A percentile compares a stretch with the other conserved stretches of the same genome.
These are phyloP conservation scores for Acanthurus tractus DNA, from an alignment of 2,797 vertebrate genomes.

Conservation along the genomic window DNA sequence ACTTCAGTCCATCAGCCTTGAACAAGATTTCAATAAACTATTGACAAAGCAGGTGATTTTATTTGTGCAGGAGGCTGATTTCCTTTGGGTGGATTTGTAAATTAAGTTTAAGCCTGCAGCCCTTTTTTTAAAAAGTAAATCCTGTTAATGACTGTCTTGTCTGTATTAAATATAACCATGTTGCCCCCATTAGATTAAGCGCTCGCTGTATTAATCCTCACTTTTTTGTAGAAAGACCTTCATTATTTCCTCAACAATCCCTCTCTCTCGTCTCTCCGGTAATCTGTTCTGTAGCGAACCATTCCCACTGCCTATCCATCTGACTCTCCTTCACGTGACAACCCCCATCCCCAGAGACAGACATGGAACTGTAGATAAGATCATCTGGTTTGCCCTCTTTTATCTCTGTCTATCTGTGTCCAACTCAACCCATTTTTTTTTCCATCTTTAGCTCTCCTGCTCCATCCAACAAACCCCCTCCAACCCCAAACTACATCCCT, in stretches of 20 bases:
- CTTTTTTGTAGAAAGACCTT: constrained; percentile 41
- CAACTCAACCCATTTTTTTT: constrained; percentile 51
- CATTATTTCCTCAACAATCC: constrained; percentile 48
- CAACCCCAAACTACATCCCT: constrained; percentile 50
- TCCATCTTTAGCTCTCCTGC: constrained; percentile 43
- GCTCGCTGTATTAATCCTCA: constrained; percentile 18
- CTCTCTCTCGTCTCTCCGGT: constrained; percentile 14
- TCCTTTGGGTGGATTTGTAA: constrained; percentile 59
- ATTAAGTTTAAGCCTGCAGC: constrained; percentile 40
- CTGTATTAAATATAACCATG: constrained; percentile 49
- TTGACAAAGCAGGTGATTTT: constrained; percentile 20
- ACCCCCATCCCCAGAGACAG: constrained; percentile 56
- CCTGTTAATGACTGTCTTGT: constrained; percentile 44
- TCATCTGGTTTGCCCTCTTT: constrained; percentile 49
- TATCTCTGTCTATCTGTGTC: constrained; percentile 61
- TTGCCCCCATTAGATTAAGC: constrained; percentile 30
- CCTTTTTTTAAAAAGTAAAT: constrained; percentile 44
- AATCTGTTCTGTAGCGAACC: constrained; percentile 53
- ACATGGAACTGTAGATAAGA: constrained; percentile 56
- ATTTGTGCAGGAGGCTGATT: constrained; percentile 47
- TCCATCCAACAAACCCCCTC: constrained; percentile 23
- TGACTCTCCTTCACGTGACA: constrained; percentile 50
- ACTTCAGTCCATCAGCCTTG: constrained; percentile 26
- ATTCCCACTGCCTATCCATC: constrained; percentile 59
- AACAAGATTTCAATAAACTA: constrained; percentile 22